Base-by-base conservation (phyloP, 1,140 invertebrate genomes). In the Colletes gigas region DNA sequence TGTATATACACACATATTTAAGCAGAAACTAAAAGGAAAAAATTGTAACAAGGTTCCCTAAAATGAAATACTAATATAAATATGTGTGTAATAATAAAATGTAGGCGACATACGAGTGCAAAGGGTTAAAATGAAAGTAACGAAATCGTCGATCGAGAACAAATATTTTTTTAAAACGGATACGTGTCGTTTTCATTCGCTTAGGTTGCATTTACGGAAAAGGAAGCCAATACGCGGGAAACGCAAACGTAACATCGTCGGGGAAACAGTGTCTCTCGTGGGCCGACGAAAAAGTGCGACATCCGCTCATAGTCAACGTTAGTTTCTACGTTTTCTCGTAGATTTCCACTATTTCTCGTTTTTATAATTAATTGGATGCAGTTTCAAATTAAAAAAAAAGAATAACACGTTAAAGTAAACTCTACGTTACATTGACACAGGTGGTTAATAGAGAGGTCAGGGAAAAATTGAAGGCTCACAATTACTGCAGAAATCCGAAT, bases 401-500 rank as follows among this genome's bases (percentile, higher is more conserved):
- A 30, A 30, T 30, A 30, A 30, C 30, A 30, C 30, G 2, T 30
- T 30, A 30, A 30, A 30, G 30, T 30, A 30, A 30, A 30, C 30
- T 30, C 30, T 30, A 30, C 30, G 30, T 30, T 30, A 30, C 30
- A 30, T 57, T 65, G 30, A 75, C 67, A 15, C 52, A 93, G 92
- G 89, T 92, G 3, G 8, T 83, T 17, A 88, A 86, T 81, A 60
- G 79, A 44, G 86, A 89, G 8, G 76, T 89, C 47, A 89, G 89
- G 57, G 81, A 90, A 4, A 91, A 91, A 83, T 85, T 94, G 59
- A 88, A 87, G 73, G 85, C 78, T 0, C 94, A 95, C 75, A 95
- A 95, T 86, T 94, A 93, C 81, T 95, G 95, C 81, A 91, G 95
- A 74, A 95, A 95, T 90, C 93, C 94, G 1, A 94, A 93, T 84